Evolutionary conservation across 2,113 vertebrate genomes (phyloP).

Genomic region (Lanius collurio): DNA sequence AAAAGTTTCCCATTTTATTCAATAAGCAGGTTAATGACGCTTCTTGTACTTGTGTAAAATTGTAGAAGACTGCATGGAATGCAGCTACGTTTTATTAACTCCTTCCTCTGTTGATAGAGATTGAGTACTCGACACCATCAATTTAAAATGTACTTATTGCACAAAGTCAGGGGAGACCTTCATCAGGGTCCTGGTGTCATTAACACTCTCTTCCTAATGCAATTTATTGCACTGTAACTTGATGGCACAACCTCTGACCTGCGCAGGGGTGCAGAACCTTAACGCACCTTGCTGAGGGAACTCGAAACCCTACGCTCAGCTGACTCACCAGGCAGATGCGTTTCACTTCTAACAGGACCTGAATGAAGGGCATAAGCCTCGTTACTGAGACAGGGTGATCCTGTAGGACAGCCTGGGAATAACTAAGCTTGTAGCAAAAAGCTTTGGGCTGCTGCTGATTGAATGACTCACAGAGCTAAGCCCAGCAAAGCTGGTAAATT

Average conservation of each 20-base stretch:
- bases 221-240: neutral
- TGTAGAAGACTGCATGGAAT: neutral
- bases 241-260: neutral
- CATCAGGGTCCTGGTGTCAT: neutral
- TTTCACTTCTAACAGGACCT: neutral
- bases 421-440: neutral
- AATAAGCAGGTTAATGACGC: neutral
- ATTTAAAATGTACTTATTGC: neutral
- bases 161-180: neutral
- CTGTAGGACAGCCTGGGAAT: slow-evolving; percentile 40
- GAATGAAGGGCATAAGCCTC: neutral
- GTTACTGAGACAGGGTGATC: neutral
- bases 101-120: neutral
- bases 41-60: neutral
- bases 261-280: neutral
- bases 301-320: neutral
- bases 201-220: neutral
- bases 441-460: neutral
- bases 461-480: slow-evolving; percentile 27
- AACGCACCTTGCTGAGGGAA: neutral
- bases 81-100: slow-evolving; percentile 1
- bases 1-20: neutral
- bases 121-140: rapidly evolving
- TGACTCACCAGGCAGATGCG: neutral
- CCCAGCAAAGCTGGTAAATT: neutral